These are phyloP conservation scores for Acanthopleura granulata DNA, from an alignment of 2,888 invertebrate genomes.

Conservation along the genomic window DNA sequence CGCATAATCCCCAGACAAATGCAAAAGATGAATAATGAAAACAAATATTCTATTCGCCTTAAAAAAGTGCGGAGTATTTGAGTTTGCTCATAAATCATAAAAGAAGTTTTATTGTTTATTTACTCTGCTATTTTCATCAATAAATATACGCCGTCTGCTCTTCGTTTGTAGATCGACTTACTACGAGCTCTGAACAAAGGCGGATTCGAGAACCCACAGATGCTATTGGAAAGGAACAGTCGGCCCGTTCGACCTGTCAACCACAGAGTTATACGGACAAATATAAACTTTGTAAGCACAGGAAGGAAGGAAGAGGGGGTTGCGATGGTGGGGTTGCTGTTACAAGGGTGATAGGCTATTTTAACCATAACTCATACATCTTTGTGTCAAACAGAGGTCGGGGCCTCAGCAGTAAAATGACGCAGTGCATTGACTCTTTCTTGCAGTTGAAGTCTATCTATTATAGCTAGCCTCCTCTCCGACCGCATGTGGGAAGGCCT, in stretches of 20 bases:
- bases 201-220: slow-evolving; percentile 48
- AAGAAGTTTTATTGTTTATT: neutral
- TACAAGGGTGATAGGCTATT: neutral
- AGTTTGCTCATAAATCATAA: too few species aligned
- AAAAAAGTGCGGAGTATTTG: too few species aligned
- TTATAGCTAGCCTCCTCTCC: neutral
- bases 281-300: slow-evolving; percentile 85
- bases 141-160: neutral
- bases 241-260: slow-evolving; percentile 93
- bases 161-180: slow-evolving; percentile 42
- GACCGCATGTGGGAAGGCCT: too few species aligned
- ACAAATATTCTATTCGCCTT: too few species aligned
- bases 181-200: slow-evolving; percentile 49
- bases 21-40: too few species aligned
- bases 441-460: too few species aligned
- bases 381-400: too few species aligned
- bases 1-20: too few species aligned
- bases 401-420: too few species aligned
- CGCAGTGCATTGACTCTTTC: too few species aligned
- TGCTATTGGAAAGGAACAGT: slow-evolving; percentile 88
- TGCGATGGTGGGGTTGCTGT: neutral
- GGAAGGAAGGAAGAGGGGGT: neutral
- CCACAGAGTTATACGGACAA: slow-evolving; percentile 94
- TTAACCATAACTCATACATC: neutral
- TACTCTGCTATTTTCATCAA: neutral